Evolutionary conservation across 37 sponge, comb jelly and placozoan species (phyloP), one percentile per base, ranked within the genome.

Genomic region (Haliclona indistincta): DNA sequence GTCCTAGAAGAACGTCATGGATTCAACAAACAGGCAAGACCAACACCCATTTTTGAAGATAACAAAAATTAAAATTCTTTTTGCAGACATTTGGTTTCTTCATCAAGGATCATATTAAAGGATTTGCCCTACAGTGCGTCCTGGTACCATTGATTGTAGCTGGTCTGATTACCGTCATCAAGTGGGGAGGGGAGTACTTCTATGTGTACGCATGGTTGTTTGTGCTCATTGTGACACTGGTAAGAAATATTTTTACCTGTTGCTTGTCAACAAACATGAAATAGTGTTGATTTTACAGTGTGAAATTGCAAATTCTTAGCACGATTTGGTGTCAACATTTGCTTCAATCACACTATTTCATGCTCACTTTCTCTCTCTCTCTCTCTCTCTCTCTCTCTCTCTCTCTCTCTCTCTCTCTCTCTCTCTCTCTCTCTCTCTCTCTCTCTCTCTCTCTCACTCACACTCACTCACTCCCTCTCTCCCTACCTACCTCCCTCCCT

Each of bases 101-200:
- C 67, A 42, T 94, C 49, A 88, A 93, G 67, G 99, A 98, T 54
- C 63, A 78, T 28, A 17, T 95, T 29, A 98, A 98, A 78, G 38
- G 28, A 1, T 52, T 88, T 0, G 8, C 88, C 19, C 49, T 93
- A 2, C 84, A 87, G 37, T 43, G 40, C 19, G 74, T 84, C 28
- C 67, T 98, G 33, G 40, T 69, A 1, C 39, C 77, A 30, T 38
- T 64, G 19, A 84, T 89, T 38, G 30, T 77, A 0, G 68, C 68
- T 63, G 84, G 78, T 0, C 81, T 98, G 26, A 53, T 84, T 4
- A 62, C 77, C 13, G 52, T 91, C 49, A 91, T 97, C 22, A 51
- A 89, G 17, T 90, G 88, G 91, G 96, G 96, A 8, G 99, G 99
- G 36, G 79, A 86, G 4, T 89, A 92, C 78, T 95, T 98, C 87